Base-by-base conservation (phyloP, 2,888 invertebrate species). In the Agrotis segetum region DNA sequence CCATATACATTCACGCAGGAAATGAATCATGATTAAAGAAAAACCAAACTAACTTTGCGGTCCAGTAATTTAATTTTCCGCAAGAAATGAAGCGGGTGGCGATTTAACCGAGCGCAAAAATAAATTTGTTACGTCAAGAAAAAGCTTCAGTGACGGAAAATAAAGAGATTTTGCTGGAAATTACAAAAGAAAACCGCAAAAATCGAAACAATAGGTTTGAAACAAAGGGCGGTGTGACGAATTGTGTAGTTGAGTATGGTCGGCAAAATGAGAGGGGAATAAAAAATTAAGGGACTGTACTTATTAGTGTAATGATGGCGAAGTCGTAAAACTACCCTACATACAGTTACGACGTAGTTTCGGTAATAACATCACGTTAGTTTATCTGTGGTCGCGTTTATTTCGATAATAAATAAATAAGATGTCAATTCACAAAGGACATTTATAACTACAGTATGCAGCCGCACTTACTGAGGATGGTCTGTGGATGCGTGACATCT, bases 121-220 rank as follows among this genome's bases (percentile, higher is more conserved):
- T 74, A 87, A 85, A 56, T 81, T 87, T 77, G 87, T 75, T 61
- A 79, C 71, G 79, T 76, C 77, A 81, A 87, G 87, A 81, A 87
- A 90, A 91, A 88, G 88, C 88, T 88, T 85, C 80, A 81, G 84
- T 83, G 85, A 85, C 83, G 86, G 85, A 87, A 88, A 90, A 90
- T 90, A 91, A 90, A 91, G 88, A 90, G 86, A 90, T 89, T 91
- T 90, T 84, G 86, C 88, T 87, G 86, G 86, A 86, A 85, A 88
- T 88, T 88, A 90, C 88, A 91, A 92, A 91, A 90, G 90, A 89
- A 89, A 87, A 88, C 90, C 89, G 87, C 91, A 90, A 90, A 89
- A 90, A 90, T 92, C 90, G 87, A 90, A 92, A 92, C 91, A 92
- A 92, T 87, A 88, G 90, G 79, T 81, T 71, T 77, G 80, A 85